A percentile compares a stretch with the other conserved stretches of the same genome.
Evolutionary conservation across 92 coral and sea anemone species (phyloP).

Genomic region (Anthopleura xanthogrammica): DNA sequence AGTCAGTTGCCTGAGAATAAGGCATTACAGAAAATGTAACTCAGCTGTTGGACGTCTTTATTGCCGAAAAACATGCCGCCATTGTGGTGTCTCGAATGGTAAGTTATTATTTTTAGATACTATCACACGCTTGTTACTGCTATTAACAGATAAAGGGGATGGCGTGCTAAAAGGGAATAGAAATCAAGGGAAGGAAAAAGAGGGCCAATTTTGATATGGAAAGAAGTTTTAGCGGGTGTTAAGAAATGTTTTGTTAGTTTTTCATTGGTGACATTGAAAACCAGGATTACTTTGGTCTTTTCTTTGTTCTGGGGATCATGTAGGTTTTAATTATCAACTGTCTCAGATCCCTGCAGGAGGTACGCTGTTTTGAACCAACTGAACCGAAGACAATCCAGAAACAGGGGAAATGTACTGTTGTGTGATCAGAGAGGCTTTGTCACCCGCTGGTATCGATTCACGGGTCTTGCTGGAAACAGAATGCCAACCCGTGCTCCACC

Average conservation of each 20-base stretch:
- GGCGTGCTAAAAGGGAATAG: no score
- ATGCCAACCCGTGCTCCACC: conserved; percentile 1
- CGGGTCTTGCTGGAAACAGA: conserved; percentile 6
- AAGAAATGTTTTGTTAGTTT: no score
- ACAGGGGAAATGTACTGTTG: background rate
- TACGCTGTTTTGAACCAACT: background rate
- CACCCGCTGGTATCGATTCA: conserved; percentile 19
- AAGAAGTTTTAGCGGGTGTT: no score
- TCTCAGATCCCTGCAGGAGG: background rate
- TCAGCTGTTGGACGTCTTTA: background rate
- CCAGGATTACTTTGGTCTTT: no score
- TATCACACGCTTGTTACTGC: no score
- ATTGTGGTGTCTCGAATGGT: background rate
- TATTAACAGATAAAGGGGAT: no score
- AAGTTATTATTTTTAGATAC: background rate
- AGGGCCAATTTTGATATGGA: no score
- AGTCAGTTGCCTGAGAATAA: background rate
- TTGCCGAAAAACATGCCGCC: background rate
- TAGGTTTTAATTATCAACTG: no score
- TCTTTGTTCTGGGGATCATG: background rate
- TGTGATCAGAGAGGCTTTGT: conserved; percentile 9
- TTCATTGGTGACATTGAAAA: no score
- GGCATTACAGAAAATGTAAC: background rate
- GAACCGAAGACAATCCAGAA: background rate
- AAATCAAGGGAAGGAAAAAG: no score